These are phyloP conservation scores for Tamias sibiricus DNA, from an alignment of 2,113 vertebrate species.

Conservation along the genomic window DNA sequence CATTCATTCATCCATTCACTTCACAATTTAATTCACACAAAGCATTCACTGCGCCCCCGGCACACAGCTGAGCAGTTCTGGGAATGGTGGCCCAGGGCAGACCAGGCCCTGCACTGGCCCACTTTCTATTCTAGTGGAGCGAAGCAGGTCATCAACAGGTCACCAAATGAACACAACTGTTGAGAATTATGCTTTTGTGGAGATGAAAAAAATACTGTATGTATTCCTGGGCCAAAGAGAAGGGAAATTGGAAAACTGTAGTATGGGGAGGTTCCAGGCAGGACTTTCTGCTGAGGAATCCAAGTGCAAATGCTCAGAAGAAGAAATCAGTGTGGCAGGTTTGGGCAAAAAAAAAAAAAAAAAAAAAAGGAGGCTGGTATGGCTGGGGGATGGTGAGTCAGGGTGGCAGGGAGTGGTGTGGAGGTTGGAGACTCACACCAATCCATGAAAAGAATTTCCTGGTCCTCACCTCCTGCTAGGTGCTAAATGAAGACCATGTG, in stretches of 20 bases:
- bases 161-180: neutral
- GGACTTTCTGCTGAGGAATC: neutral
- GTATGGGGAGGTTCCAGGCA: rapidly evolving
- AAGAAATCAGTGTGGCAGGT: rapidly evolving
- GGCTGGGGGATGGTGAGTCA: neutral
- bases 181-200: neutral
- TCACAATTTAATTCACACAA: neutral
- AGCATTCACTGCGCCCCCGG: neutral
- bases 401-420: no score
- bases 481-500: neutral
- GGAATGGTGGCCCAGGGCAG: neutral
- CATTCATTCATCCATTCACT: neutral
- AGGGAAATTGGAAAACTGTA: neutral
- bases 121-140: neutral
- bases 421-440: neutral
- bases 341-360: no score
- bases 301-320: no score
- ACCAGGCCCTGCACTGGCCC: neutral
- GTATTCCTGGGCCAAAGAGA: neutral
- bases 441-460: neutral
- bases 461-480: rapidly evolving
- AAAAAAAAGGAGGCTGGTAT: neutral
- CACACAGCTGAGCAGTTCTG: neutral
- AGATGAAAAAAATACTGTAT: neutral
- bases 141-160: neutral